These are phyloP conservation scores for Chromoteleia sp. DNA, from an alignment of 2,888 invertebrate genomes.

Conservation along the genomic window DNA sequence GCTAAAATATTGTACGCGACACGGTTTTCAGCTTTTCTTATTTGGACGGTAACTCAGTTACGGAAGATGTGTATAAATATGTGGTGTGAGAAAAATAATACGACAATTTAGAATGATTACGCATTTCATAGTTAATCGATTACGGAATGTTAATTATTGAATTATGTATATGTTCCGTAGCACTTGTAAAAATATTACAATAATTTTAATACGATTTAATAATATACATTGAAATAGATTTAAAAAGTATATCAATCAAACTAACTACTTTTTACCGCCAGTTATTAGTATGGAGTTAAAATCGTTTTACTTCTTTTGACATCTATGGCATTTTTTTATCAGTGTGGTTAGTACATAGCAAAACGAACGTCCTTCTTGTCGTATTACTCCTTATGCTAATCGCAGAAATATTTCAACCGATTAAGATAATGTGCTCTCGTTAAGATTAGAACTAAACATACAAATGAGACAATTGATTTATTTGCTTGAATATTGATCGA, in stretches of 20 bases:
- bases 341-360: constrained; percentile 7
- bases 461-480: neutral
- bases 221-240: too few relatives aligned
- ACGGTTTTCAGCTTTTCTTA: constrained; percentile 12
- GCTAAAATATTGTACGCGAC: constrained; percentile 33
- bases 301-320: constrained; percentile 1
- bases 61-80: neutral
- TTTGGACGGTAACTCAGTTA: constrained; percentile 7
- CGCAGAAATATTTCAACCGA: neutral
- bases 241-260: neutral
- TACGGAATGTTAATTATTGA: neutral
- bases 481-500: neutral
- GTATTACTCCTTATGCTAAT: neutral
- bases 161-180: too few relatives aligned
- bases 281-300: neutral
- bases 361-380: neutral
- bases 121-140: neutral
- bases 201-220: too few relatives aligned
- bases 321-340: constrained; percentile 20
- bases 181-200: too few relatives aligned
- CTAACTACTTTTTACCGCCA: too few relatives aligned
- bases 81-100: neutral
- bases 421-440: neutral
- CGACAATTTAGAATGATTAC: neutral
- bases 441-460: neutral